Percentiles rank a stretch among this genome's conserved stretches.
Evolutionary conservation across 2,888 invertebrate genomes (phyloP).

Genomic region (Hypomecis punctinalis): DNA sequence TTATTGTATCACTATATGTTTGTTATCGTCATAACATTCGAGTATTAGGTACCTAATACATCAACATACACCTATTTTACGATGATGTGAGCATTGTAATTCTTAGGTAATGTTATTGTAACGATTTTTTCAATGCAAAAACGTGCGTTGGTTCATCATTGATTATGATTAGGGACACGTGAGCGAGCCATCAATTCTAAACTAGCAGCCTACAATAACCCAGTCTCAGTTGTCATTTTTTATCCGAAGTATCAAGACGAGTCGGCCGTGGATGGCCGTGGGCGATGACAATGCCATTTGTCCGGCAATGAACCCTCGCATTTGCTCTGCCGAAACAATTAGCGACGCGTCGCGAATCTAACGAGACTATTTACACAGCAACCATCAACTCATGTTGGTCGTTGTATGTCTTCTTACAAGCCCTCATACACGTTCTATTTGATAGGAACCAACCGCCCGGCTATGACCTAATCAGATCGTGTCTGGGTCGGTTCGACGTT

Average conservation of each 20-base stretch:
- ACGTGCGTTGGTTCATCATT: slow-evolving; percentile 32
- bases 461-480: too few relatives aligned
- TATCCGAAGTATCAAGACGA: slow-evolving; percentile 18
- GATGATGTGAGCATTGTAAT: slow-evolving; percentile 18
- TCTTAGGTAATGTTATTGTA: slow-evolving; percentile 23
- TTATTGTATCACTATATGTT: slow-evolving; percentile 31
- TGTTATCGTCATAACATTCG: slow-evolving; percentile 17
- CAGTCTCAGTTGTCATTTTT: slow-evolving; percentile 13
- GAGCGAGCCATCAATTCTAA: slow-evolving; percentile 19
- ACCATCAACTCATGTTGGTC: slow-evolving; percentile 43
- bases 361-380: slow-evolving; percentile 60
- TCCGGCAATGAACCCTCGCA: slow-evolving; percentile 81
- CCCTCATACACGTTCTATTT: not conserved
- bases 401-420: slow-evolving; percentile 12
- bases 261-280: slow-evolving; percentile 53
- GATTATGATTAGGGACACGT: slow-evolving; percentile 33
- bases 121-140: slow-evolving; percentile 32
- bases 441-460: not conserved
- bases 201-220: slow-evolving; percentile 8
- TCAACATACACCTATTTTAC: too few relatives aligned
- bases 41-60: too few relatives aligned
- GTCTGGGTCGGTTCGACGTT: too few relatives aligned
- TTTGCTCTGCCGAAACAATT: slow-evolving; percentile 81
- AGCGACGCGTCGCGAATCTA: slow-evolving; percentile 70
- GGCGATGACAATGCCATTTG: slow-evolving; percentile 68